Evolutionary conservation across 2,797 vertebrate species (phyloP), one percentile per base, ranked within the genome.

Genomic region (Poecilia velifera): DNA sequence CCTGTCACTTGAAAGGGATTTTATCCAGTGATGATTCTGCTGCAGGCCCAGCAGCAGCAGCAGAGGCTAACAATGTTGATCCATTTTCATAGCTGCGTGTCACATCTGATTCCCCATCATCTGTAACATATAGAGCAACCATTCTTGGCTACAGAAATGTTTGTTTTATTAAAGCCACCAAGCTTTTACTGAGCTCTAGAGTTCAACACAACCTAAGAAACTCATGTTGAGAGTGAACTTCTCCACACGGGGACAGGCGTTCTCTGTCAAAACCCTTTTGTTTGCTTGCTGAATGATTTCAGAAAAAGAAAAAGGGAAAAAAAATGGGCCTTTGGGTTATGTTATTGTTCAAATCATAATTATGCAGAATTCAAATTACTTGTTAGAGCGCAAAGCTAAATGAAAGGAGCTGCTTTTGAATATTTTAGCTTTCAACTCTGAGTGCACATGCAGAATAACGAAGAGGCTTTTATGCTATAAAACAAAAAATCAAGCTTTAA

Each of bases 11-110:
- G 77, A 39, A 77, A 66, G n/a, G 79, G 77, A 79, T 84, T 73
- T 47, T 66, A 91, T 83, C 70, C 80, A 47, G 51, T 87, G 78
- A 88, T 83, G 89, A 83, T 83, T 79, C 87, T 78, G 84, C 83
- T 85, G 85, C 84, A 86, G 71, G 66, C 82, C 84, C 83, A 41
- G 36, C 34, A 25, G 62, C 36, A 68, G 64, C 64, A 68, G 31
- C 31, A 31, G 31, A 31, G 31, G 36, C 34, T 68, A 68, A 39
- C 64, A 22, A 41, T 41, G 1, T 87, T 85, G 80, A 88, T 86
- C 81, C 82, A 71, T 72, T 83, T 86, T 86, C 81, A 51, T 66
- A 53, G 57, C 76, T 86, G 76, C 79, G 49, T 64, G 84, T 88
- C 84, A 88, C 78, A 62, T 88, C 84, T 80, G 36, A 72, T 71